Conservation (phyloP, 2,797 vertebrate genomes). For the Phataginus tricuspis region DNA sequence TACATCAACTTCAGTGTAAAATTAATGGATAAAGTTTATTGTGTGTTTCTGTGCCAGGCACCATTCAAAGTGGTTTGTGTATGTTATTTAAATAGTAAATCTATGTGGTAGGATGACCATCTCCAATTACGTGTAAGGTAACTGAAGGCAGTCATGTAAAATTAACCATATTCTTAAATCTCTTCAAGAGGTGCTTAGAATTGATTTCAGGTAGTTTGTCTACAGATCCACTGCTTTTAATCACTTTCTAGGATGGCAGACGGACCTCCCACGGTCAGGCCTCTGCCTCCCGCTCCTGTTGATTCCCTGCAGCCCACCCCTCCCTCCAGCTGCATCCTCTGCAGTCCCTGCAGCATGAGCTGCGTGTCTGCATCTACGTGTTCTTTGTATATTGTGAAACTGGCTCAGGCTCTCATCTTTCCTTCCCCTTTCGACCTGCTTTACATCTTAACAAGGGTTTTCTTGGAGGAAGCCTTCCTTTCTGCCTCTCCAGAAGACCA, state of each 20-base stretch:
- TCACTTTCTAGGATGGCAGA: background rate
- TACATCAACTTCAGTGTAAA: background rate
- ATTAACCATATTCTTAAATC: background rate
- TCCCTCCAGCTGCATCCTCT: background rate
- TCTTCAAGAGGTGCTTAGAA: background rate
- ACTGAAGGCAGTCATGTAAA: background rate
- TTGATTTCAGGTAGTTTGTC: background rate
- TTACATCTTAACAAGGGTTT: background rate
- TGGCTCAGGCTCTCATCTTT: background rate
- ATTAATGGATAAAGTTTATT: background rate
- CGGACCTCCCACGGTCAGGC: background rate
- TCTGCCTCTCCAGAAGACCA: background rate
- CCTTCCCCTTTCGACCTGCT: background rate
- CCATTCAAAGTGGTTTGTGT: background rate
- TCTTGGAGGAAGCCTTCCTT: background rate
- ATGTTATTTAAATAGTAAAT: background rate
- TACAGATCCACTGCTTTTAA: background rate
- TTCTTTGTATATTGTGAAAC: background rate
- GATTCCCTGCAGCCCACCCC: too few species aligned
- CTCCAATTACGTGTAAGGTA: background rate
- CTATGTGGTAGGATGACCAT: background rate
- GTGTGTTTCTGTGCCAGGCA: background rate
- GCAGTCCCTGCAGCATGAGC: background rate
- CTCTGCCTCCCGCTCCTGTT: background rate
- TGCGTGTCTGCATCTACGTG: rapidly evolving